Percentiles rank a stretch among this genome's conserved stretches.
Conservation (phyloP, 2,888 invertebrate genomes). For the Eilema griseolum region DNA sequence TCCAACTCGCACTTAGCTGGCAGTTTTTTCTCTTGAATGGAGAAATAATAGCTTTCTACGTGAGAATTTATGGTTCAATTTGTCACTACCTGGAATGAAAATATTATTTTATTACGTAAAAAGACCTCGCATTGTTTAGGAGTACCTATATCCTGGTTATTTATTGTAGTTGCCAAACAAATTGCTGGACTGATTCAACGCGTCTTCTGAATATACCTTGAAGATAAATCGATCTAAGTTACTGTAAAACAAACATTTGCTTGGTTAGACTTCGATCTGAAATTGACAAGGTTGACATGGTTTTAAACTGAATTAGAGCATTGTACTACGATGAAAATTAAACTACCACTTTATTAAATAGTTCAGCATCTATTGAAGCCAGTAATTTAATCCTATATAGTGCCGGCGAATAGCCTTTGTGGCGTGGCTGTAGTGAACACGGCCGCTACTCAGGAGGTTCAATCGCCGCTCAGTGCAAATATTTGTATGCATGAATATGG, state of each 20-base stretch:
- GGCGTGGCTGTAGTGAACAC: too few relatives aligned
- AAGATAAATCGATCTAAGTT: conserved; percentile 32
- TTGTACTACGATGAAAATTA: too few relatives aligned
- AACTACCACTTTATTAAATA: too few relatives aligned
- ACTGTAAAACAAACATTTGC: neutral
- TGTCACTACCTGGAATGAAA: conserved; percentile 24
- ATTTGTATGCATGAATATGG: too few relatives aligned
- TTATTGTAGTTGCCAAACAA: conserved; percentile 40
- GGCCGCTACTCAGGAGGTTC: too few relatives aligned
- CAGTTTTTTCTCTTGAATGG: conserved; percentile 4
- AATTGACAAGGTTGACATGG: neutral
- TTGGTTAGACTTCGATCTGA: neutral
- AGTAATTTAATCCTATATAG: neutral
- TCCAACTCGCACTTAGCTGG: too few relatives aligned
- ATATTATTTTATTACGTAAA: conserved; percentile 28
- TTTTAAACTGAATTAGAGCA: too few relatives aligned
- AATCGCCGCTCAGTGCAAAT: too few relatives aligned
- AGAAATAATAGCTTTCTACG: conserved; percentile 8
- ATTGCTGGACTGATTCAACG: conserved; percentile 37
- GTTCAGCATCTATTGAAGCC: too few relatives aligned
- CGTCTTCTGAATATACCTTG: conserved; percentile 34
- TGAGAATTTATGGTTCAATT: conserved; percentile 10
- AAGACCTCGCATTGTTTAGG: conserved; percentile 4
- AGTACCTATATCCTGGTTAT: conserved; percentile 20
- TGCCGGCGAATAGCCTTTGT: neutral